phyloP scores from a whole-genome alignment of 2,888 invertebrate species.

The Catocala sponsa region DNA sequence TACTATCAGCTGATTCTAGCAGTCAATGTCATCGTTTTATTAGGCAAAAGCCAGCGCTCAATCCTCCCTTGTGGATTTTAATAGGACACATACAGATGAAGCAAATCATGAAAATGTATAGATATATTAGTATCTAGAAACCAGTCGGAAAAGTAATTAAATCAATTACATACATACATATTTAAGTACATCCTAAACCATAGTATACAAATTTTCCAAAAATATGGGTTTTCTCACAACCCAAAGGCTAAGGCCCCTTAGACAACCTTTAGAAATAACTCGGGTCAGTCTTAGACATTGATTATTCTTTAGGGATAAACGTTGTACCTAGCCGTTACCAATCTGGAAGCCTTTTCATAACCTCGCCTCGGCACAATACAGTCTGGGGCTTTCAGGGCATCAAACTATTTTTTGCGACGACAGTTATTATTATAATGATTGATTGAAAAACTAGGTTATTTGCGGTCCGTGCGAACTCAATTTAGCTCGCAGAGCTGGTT shows the following conservation, averaged over 20 bases:
- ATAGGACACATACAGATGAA: too few species aligned
- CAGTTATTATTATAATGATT: conserved; percentile 37
- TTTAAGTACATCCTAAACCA: not conserved
- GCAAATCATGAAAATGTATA: too few species aligned
- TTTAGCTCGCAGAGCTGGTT: not conserved
- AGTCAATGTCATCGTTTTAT: conserved; percentile 1
- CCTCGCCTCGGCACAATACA: conserved; percentile 25
- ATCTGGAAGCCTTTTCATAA: conserved; percentile 19
- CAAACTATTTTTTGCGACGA: conserved; percentile 17
- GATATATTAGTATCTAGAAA: too few species aligned
- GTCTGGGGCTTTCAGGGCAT: conserved; percentile 16
- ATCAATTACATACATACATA: not conserved
- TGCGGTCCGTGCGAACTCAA: conserved; percentile 2
- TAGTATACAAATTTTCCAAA: too few species aligned
- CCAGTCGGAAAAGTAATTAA: too few species aligned
- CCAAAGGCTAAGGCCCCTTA: too few species aligned
- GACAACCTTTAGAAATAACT: conserved; percentile 12
- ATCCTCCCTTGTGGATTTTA: too few species aligned
- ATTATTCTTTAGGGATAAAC: conserved; percentile 13
- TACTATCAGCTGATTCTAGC: not conserved
- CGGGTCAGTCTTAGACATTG: conserved; percentile 9
- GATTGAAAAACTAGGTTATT: conserved; percentile 22
- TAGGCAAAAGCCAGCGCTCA: too few species aligned
- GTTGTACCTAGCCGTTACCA: conserved; percentile 12
- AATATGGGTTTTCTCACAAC: not conserved